phyloP scores from a whole-genome alignment of 2,888 invertebrate genomes.

The Abrostola tripartita region DNA sequence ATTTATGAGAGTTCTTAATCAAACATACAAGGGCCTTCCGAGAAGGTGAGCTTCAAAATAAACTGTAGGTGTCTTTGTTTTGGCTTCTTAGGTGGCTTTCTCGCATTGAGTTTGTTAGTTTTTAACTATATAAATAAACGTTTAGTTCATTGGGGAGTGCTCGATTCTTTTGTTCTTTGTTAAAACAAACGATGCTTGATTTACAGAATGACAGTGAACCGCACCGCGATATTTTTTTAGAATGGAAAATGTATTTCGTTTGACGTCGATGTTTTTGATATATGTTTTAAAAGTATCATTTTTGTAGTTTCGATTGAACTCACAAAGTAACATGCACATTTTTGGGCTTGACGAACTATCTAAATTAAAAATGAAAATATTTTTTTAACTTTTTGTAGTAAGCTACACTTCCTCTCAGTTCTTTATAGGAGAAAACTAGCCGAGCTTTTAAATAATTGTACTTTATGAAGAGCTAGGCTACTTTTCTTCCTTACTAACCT shows the following conservation, averaged over 20 bases:
- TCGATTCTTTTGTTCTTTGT: constrained; percentile 34
- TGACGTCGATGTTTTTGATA: not conserved
- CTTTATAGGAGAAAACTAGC: too few relatives aligned
- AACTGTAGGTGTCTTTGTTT: constrained; percentile 77
- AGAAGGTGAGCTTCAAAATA: constrained; percentile 75
- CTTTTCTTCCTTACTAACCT: too few relatives aligned
- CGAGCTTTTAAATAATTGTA: too few relatives aligned
- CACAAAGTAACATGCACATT: not conserved
- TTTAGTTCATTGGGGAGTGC: constrained; percentile 61
- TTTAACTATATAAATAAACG: constrained; percentile 65
- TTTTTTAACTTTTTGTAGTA: too few relatives aligned
- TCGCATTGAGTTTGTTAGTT: constrained; percentile 67
- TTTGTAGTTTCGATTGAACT: not conserved
- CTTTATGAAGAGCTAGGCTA: too few relatives aligned
- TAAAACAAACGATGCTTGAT: constrained; percentile 9
- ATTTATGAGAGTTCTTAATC: constrained; percentile 80
- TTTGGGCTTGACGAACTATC: constrained; percentile 25
- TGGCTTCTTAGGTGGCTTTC: constrained; percentile 80
- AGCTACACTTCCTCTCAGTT: too few relatives aligned
- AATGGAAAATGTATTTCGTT: not conserved
- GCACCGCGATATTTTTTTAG: not conserved
- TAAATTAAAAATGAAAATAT: not conserved
- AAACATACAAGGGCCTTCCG: constrained; percentile 75
- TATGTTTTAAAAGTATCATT: not conserved
- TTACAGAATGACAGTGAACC: constrained; percentile 1